Base-by-base conservation (phyloP, 2,888 invertebrate species). In the Andrena haemorrhoa region DNA sequence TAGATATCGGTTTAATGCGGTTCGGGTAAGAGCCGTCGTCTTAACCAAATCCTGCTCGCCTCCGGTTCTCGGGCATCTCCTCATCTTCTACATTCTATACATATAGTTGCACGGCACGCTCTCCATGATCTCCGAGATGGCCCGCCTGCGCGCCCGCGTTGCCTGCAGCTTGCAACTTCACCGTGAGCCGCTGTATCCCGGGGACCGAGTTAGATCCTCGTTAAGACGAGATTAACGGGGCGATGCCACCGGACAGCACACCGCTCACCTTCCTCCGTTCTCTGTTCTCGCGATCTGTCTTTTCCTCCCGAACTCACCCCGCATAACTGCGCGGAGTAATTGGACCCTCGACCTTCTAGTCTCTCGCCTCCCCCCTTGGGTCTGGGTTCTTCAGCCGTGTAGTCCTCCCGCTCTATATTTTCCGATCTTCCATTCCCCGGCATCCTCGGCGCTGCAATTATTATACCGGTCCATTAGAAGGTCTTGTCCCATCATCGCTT, bases 151-250 rank as follows among this genome's bases (percentile, higher is more conserved):
- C 29, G 41, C 16, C 61, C 51, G 58, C 53, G 69, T 53, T 63
- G 23, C 68, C 63, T 23, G 56, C 12, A n/a, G 60, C 58, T 20
- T 58, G 29, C 61, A 23, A 23, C 61, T 72, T 47, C 35, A 71
- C 51, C 73, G 56, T 16, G 20, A 23, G 23, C 23, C 12, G 53
- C 75, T 65, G 26, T 63, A 86, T 72, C 69, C 76, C 78, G 61
- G 84, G 78, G 87, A 88, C 77, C 64, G 83, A 90, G 88, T 90
- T 89, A 89, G 90, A 89, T 82, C 87, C 91, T 90, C 90, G 90
- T 91, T 91, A 90, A 88, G 89, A 70, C 69, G 82, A 91, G 91
- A 91, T 92, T 91, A 92, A 91, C 89, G 89, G 87, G 80, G 82
- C 68, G 66, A 56, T 60, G n/a, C 61, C 33, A 33, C 20, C 61